Evolutionary conservation across 2,797 vertebrate genomes (phyloP).

Genomic region (Emys orbicularis): DNA sequence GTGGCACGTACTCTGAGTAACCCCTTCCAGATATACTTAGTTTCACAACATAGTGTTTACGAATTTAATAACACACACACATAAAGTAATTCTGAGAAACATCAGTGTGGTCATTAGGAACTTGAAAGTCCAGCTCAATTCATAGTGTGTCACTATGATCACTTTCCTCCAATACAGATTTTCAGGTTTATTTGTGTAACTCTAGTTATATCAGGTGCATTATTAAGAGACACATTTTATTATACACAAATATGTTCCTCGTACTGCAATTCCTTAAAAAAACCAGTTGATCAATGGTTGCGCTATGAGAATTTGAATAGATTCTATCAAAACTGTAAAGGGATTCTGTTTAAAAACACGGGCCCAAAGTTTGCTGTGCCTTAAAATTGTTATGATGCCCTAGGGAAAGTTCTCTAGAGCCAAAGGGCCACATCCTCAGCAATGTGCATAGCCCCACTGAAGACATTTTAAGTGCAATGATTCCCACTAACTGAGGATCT

Average conservation of each 20-base stretch:
- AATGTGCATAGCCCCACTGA: too few relatives aligned
- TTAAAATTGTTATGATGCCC: not conserved
- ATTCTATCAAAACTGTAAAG: not conserved
- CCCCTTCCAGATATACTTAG: not conserved
- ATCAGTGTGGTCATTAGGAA: not conserved
- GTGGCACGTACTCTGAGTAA: not conserved
- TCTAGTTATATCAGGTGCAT: not conserved
- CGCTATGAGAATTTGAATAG: not conserved
- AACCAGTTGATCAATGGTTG: not conserved
- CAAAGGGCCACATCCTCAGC: too few relatives aligned
- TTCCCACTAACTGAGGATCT: too few relatives aligned
- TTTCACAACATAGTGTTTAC: not conserved
- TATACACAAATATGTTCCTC: not conserved
- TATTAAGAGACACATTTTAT: not conserved
- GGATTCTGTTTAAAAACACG: not conserved
- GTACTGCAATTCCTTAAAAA: not conserved
- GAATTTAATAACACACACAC: not conserved
- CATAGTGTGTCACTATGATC: not conserved
- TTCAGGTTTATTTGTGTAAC: not conserved
- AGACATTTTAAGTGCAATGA: too few relatives aligned
- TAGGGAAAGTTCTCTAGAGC: not conserved
- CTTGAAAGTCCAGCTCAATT: not conserved
- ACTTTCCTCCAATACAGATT: not conserved
- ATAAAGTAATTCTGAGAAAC: not conserved
- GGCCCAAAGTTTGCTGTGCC: not conserved